A percentile compares a stretch with the other conserved stretches of the same genome.
These are phyloP conservation scores for Sinocyclocheilus anshuiensis DNA, from an alignment of 2,113 vertebrate genomes.

Conservation along the genomic window DNA sequence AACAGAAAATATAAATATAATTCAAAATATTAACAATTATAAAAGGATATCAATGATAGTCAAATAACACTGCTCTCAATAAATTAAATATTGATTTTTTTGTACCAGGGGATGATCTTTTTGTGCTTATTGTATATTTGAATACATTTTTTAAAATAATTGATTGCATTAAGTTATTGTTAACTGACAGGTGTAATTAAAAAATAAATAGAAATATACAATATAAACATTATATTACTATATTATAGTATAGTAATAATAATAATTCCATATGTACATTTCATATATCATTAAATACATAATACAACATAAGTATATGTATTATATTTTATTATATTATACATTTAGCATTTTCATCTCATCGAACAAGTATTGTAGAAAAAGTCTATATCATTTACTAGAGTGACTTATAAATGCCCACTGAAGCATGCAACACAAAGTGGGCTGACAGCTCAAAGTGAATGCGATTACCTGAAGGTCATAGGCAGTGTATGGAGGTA, in stretches of 20 bases:
- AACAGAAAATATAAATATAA: too few relatives aligned
- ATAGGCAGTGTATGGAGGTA: conserved; percentile 94
- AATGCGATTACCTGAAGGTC: conserved; percentile 87
- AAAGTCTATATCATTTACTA: neutral
- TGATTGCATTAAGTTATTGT: neutral
- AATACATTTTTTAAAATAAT: neutral
- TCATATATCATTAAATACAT: neutral
- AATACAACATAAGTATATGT: too few relatives aligned
- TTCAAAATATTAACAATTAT: too few relatives aligned
- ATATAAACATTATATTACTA: too few relatives aligned
- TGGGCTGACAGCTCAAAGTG: conserved; percentile 11
- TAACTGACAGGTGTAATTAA: neutral
- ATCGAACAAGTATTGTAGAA: neutral
- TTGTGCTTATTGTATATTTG: neutral
- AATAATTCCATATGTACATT: too few relatives aligned
- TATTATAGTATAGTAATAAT: too few relatives aligned
- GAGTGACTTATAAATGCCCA: neutral
- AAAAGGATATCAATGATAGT: neutral
- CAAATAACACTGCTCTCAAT: neutral
- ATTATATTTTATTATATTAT: too few relatives aligned
- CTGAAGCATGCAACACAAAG: neutral
- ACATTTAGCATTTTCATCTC: neutral
- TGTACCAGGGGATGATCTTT: neutral
- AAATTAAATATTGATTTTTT: neutral
- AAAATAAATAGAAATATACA: too few relatives aligned